Percentiles rank a stretch among this genome's conserved stretches.
Conservation (phyloP, 2,113 vertebrate species). For the Brachypodius melanocephalos region DNA sequence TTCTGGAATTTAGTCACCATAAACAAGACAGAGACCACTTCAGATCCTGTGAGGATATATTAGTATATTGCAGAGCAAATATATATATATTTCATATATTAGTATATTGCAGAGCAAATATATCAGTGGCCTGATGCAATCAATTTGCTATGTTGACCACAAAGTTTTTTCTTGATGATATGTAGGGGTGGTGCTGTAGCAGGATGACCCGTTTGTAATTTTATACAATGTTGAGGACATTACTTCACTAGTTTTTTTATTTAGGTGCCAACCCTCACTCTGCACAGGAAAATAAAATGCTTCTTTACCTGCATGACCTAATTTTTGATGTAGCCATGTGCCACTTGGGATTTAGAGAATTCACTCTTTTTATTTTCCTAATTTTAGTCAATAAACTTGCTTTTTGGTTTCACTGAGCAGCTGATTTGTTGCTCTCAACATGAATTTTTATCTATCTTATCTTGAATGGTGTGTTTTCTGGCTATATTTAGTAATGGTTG, state of each 20-base stretch:
- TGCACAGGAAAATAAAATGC: background rate
- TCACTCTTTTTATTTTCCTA: background rate
- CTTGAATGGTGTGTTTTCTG: background rate
- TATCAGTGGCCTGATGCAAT: background rate
- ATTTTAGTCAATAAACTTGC: background rate
- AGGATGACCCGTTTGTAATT: background rate
- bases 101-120: too few relatives aligned
- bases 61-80: accelerated
- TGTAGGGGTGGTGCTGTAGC: background rate
- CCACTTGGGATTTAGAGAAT: background rate
- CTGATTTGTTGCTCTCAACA: background rate
- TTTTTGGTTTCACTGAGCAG: background rate
- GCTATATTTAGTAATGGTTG: background rate
- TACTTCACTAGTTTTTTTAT: background rate
- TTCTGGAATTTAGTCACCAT: too few relatives aligned
- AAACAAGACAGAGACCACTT: background rate
- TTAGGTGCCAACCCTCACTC: background rate
- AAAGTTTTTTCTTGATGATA: background rate
- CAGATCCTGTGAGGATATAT: background rate
- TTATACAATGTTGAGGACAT: background rate
- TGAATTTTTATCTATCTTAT: background rate
- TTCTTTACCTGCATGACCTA: background rate
- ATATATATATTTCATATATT: too few relatives aligned
- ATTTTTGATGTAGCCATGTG: background rate
- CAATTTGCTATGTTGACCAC: background rate